Percentiles rank a stretch among this genome's conserved stretches.
Evolutionary conservation across 2,797 vertebrate genomes (phyloP).

Genomic region (Margarornis squamiger): DNA sequence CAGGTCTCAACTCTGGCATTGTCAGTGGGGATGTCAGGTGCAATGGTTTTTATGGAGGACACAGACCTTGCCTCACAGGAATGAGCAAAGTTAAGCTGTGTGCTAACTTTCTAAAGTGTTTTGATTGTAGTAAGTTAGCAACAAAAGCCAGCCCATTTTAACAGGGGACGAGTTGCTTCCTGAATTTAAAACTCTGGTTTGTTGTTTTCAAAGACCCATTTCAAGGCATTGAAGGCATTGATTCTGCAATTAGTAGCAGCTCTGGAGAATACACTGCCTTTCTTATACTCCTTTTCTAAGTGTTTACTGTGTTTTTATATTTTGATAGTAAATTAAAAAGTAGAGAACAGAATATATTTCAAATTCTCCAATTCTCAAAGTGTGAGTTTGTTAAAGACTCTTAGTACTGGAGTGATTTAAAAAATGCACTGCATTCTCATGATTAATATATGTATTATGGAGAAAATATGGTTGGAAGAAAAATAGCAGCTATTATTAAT

Average conservation of each 20-base stretch:
- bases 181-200: background rate
- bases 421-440: constrained; percentile 37
- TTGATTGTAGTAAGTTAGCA: background rate
- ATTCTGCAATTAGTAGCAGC: background rate
- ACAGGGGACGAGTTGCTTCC: background rate
- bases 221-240: background rate
- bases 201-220: background rate
- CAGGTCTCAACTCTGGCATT: background rate
- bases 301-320: background rate
- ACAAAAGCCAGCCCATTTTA: background rate
- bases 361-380: constrained; percentile 38
- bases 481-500: constrained; percentile 64
- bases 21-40: background rate
- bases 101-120: background rate
- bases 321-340: constrained; percentile 45
- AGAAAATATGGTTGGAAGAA: constrained; percentile 63
- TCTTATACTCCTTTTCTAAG: background rate
- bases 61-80: fast-evolving
- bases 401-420: constrained; percentile 26
- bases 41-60: background rate
- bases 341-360: constrained; percentile 26
- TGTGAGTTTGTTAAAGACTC: constrained; percentile 52
- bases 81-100: background rate
- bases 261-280: background rate
- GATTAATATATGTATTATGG: constrained; percentile 61